Evolutionary conservation across 2,888 invertebrate species (phyloP).

Genomic region (Calameuta filiformis): DNA sequence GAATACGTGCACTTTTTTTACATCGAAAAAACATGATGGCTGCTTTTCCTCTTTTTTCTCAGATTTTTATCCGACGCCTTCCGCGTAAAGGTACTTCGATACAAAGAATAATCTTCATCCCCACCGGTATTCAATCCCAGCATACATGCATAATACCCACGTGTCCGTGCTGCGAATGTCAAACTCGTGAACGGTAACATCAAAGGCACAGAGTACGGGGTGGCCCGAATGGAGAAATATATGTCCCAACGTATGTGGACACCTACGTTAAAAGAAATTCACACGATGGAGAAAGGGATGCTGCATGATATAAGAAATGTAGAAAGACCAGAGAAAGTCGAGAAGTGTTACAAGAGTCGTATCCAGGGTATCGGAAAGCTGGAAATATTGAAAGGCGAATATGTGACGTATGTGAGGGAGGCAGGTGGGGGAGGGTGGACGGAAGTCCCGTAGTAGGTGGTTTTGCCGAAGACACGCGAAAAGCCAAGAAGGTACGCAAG

Average conservation of each 20-base stretch:
- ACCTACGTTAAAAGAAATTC: background rate
- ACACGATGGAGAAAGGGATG: background rate
- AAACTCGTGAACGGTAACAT: constrained; percentile 30
- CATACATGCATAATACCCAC: constrained; percentile 39
- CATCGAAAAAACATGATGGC: background rate
- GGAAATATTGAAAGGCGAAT: constrained; percentile 44
- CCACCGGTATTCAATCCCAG: constrained; percentile 30
- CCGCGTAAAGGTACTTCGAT: background rate
- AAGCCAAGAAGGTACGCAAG: background rate
- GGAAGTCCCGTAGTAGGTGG: background rate
- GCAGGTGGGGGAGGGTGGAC: constrained; percentile 8
- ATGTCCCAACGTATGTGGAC: background rate
- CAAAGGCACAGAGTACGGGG: constrained; percentile 26
- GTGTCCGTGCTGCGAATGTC: constrained; percentile 33
- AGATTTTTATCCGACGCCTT: background rate
- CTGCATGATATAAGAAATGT: constrained; percentile 28
- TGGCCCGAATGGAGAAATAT: background rate
- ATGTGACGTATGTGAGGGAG: constrained; percentile 29
- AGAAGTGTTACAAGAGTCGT: constrained; percentile 14
- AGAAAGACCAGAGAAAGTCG: constrained; percentile 11
- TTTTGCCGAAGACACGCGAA: background rate
- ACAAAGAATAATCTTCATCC: background rate
- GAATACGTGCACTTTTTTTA: background rate
- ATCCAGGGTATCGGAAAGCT: constrained; percentile 21
- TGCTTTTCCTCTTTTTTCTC: background rate